A percentile compares a stretch with the other conserved stretches of the same genome.
phyloP scores from a whole-genome alignment of 2,888 invertebrate species.

The Melangyna quadrimaculata region DNA sequence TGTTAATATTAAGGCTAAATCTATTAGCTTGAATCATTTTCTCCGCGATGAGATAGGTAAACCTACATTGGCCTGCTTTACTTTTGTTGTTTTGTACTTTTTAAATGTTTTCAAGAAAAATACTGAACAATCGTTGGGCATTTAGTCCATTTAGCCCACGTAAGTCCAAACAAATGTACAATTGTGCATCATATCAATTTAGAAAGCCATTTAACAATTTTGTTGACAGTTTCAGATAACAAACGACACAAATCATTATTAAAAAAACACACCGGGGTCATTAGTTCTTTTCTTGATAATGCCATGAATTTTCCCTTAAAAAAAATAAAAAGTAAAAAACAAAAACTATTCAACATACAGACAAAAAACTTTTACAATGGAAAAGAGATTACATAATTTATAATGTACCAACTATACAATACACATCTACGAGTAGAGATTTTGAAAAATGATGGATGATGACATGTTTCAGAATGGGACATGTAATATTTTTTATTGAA shows the following conservation, averaged over 20 bases:
- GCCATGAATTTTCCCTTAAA: neutral
- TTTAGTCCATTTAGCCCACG: too few relatives aligned
- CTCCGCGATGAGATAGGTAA: too few relatives aligned
- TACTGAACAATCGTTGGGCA: too few relatives aligned
- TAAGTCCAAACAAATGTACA: neutral
- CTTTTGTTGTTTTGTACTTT: too few relatives aligned
- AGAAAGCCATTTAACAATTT: conserved; percentile 26
- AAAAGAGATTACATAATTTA: neutral
- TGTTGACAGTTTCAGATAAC: conserved; percentile 43
- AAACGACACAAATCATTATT: conserved; percentile 48
- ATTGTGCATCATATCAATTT: neutral
- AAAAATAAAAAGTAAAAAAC: neutral
- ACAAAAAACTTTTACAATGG: conserved; percentile 16
- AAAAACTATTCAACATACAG: neutral
- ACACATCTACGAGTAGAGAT: too few relatives aligned
- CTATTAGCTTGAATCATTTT: too few relatives aligned
- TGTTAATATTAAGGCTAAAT: too few relatives aligned
- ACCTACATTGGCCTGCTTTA: too few relatives aligned
- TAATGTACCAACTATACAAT: too few relatives aligned
- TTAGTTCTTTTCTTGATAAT: conserved; percentile 37
- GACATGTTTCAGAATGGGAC: neutral
- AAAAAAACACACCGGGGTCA: conserved; percentile 19
- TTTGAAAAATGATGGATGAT: neutral
- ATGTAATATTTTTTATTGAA: too few relatives aligned
- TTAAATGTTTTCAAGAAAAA: too few relatives aligned